A percentile compares a stretch with the other conserved stretches of the same genome.
These are phyloP conservation scores for Atlantisia rogersi DNA, from an alignment of 2,113 vertebrate species.

Conservation along the genomic window DNA sequence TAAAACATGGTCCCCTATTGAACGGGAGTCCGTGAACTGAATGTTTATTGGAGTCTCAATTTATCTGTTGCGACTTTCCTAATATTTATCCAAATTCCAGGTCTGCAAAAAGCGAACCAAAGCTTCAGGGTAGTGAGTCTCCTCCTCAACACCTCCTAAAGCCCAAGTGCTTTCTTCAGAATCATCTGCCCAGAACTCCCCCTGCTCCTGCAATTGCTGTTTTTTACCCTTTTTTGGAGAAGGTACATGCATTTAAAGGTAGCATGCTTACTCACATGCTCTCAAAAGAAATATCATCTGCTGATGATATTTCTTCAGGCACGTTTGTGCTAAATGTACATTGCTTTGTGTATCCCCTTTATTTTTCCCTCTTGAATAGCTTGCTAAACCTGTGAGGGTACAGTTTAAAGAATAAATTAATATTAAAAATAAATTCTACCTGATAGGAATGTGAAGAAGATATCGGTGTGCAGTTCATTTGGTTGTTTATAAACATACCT, in stretches of 20 bases:
- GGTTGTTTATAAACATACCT: background rate
- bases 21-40: too few species aligned
- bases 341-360: background rate
- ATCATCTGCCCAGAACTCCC: background rate
- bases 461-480: background rate
- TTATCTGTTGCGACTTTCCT: too few species aligned
- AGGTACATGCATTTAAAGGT: background rate
- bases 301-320: too few species aligned
- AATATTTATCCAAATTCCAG: too few species aligned
- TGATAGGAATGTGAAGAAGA: background rate
- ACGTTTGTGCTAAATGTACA: too few species aligned
- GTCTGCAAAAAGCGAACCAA: background rate
- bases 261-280: background rate
- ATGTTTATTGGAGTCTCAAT: too few species aligned
- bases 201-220: background rate
- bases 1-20: too few species aligned
- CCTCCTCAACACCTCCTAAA: background rate
- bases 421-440: background rate
- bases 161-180: background rate
- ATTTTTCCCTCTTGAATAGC: background rate
- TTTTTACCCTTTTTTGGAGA: background rate
- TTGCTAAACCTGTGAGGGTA: background rate
- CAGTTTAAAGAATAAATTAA: background rate
- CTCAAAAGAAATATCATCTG: background rate
- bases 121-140: background rate